Evolutionary conservation across 2,888 invertebrate species (phyloP).

Genomic region (Hypsopygia costalis): DNA sequence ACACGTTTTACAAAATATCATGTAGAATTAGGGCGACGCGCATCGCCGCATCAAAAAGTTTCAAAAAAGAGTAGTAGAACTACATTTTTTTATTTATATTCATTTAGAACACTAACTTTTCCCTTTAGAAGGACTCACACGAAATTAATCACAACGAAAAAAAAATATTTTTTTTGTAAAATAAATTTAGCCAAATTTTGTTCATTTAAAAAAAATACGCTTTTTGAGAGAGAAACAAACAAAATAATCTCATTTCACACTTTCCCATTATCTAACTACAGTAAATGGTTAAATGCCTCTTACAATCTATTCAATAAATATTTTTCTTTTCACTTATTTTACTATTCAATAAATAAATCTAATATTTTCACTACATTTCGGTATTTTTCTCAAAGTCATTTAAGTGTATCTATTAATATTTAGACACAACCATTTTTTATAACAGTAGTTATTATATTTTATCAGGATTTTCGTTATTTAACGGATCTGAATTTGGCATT

Average conservation of each 20-base stretch:
- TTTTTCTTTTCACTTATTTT: constrained; percentile 69
- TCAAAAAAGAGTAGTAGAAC: constrained; percentile 62
- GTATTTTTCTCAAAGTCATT: constrained; percentile 51
- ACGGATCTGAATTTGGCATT: constrained; percentile 68
- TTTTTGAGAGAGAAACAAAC: constrained; percentile 26
- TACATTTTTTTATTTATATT: constrained; percentile 25
- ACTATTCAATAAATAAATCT: constrained; percentile 72
- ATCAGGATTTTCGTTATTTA: constrained; percentile 34
- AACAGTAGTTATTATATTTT: constrained; percentile 60
- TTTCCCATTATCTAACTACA: constrained; percentile 53
- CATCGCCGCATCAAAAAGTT: constrained; percentile 54
- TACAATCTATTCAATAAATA: constrained; percentile 71
- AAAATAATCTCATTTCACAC: constrained; percentile 14
- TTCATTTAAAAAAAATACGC: constrained; percentile 15
- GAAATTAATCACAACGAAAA: constrained; percentile 3
- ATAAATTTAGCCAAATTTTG: constrained; percentile 17
- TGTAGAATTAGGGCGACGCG: constrained; percentile 39
- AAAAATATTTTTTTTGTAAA: constrained; percentile 5
- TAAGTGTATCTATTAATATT: constrained; percentile 64
- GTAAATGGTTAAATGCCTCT: constrained; percentile 71
- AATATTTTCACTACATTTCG: constrained; percentile 60
- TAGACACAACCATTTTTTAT: constrained; percentile 77
- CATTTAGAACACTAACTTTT: constrained; percentile 36
- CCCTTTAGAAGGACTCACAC: constrained; percentile 18
- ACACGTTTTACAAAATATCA: constrained; percentile 73